Evolutionary conservation across 1,140 invertebrate species (phyloP).

Genomic region (Mercenaria mercenaria): DNA sequence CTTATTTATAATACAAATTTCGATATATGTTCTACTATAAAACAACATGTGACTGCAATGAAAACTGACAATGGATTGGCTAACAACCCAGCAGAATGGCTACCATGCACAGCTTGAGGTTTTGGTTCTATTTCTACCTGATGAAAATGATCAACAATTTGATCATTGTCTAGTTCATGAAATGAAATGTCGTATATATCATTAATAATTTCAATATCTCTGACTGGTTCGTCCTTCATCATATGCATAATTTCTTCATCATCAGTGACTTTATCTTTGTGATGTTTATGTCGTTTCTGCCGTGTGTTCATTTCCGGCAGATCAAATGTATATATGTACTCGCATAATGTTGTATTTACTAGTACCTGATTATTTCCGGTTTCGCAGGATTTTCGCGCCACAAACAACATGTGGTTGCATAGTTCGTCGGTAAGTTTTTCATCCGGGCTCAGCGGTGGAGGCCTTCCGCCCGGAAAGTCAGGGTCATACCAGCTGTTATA

Average conservation of each 20-base stretch:
- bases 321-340: neutral
- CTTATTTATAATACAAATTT: neutral
- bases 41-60: neutral
- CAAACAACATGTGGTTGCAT: neutral
- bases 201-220: neutral
- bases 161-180: slow-evolving; percentile 9
- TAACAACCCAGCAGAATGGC: neutral
- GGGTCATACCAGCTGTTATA: slow-evolving; percentile 15
- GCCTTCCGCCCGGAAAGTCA: slow-evolving; percentile 30
- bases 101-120: neutral
- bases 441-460: slow-evolving; percentile 26
- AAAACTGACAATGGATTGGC: neutral
- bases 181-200: slow-evolving; percentile 41
- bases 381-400: neutral
- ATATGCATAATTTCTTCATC: neutral
- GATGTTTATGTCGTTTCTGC: slow-evolving; percentile 36
- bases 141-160: neutral
- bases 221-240: neutral
- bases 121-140: slow-evolving; percentile 24
- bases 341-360: neutral
- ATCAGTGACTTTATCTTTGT: slow-evolving; percentile 1
- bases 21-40: neutral
- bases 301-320: neutral
- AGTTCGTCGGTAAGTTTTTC: slow-evolving; percentile 17
- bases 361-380: neutral